Conservation (phyloP, 37 sponge, comb jelly and placozoan species). For the Mnemiopsis leidyi region DNA sequence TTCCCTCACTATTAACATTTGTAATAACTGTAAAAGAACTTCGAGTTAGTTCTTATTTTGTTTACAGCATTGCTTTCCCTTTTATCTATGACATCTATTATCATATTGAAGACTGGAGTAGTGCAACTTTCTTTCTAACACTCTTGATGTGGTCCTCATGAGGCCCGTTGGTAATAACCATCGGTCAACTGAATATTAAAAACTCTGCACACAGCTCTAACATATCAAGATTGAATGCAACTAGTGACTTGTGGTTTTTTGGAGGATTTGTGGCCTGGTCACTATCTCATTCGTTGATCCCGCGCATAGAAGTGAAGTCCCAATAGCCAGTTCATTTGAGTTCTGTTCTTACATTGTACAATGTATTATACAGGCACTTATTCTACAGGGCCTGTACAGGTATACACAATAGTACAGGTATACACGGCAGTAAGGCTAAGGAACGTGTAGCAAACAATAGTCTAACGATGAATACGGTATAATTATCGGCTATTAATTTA, state of each 20-base stretch:
- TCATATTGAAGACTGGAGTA: too few relatives aligned
- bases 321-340: neutral
- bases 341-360: neutral
- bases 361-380: neutral
- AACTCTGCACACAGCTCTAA: neutral
- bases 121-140: too few relatives aligned
- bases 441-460: neutral
- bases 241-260: conserved; percentile 3
- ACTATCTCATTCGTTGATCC: neutral
- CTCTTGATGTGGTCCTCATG: too few relatives aligned
- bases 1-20: too few relatives aligned
- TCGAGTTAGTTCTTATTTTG: too few relatives aligned
- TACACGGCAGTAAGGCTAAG: too few relatives aligned
- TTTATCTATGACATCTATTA: too few relatives aligned
- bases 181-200: conserved; percentile 2
- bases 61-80: too few relatives aligned
- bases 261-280: neutral
- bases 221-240: neutral
- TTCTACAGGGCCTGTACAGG: neutral
- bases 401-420: too few relatives aligned
- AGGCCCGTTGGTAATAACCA: too few relatives aligned
- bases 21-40: too few relatives aligned
- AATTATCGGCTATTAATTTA: neutral
- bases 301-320: neutral
- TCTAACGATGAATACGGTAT: neutral